Evolutionary conservation across 2,888 invertebrate genomes (phyloP), one percentile per base, ranked within the genome.

Genomic region (Pollenia angustigena): DNA sequence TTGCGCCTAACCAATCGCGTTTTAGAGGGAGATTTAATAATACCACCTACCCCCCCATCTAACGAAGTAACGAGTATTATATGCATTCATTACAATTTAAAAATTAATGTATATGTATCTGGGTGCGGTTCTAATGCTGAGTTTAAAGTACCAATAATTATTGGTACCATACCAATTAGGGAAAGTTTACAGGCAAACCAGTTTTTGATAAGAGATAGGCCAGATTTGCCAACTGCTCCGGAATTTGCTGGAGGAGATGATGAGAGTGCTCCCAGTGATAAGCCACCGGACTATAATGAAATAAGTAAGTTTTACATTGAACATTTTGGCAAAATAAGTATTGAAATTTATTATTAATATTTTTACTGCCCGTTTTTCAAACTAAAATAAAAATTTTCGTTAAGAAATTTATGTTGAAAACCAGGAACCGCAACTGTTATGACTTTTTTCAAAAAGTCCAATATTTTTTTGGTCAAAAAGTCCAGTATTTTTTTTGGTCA

Each of bases 141-240:
- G 3, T 23, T 90, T 11, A 42, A 11, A 9, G 14, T 89, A 14
- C 89, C 89, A 4, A 78, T 91, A 3, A 82, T 85, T 9, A 90
- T 91, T 50, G 91, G 91, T 8, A 90, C 90, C 11, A 87, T 90
- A 76, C 90, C 90, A 0, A 16, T 90, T 12, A 74, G 81, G 12
- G 89, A 89, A n/a, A 90, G 88, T 72, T 32, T 81, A 16, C 87
- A 88, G 0, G 68, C 83, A 2, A 87, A 88, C 78, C 88, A 88
- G 0, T 1, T 12, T 42, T 0, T 52, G 7, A 54, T 10, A 0
- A 32, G 1, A 16, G 60, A 18, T 85, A 16, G 54, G 75, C 11
- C 87, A 8, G 23, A 75, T 23, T 58, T 85, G 4, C 89, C 89
- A 18, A 66, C 18, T 42, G 72, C 71, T 11, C 78, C 88, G 12